Evolutionary conservation across 1,140 invertebrate genomes (phyloP).

Genomic region (Protaetia brevitarsis): DNA sequence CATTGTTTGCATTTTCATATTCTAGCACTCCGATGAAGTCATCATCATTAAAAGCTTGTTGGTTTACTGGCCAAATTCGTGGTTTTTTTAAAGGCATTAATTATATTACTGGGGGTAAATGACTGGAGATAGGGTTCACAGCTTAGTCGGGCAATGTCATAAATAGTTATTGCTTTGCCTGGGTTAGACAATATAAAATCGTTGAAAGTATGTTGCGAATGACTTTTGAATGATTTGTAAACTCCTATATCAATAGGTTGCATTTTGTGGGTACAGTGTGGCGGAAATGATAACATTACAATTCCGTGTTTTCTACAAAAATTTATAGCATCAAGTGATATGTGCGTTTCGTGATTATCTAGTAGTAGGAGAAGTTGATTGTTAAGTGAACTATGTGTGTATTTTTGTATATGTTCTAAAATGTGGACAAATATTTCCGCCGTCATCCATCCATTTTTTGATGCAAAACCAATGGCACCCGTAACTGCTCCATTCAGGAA

Average conservation of each 20-base stretch:
- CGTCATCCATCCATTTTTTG: conserved; percentile 46
- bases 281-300: conserved; percentile 35
- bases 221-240: not conserved
- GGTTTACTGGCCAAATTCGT: too few species aligned
- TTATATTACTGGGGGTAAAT: not conserved
- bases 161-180: not conserved
- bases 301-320: conserved; percentile 36
- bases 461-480: conserved; percentile 45
- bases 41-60: too few species aligned
- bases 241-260: conserved; percentile 42
- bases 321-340: conserved; percentile 36
- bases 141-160: not conserved
- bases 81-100: too few species aligned
- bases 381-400: conserved; percentile 33
- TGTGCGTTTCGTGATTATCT: conserved; percentile 42
- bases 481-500: conserved; percentile 34
- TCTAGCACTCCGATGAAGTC: too few species aligned
- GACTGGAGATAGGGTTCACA: not conserved
- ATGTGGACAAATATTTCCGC: conserved; percentile 43
- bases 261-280: conserved; percentile 37
- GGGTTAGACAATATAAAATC: not conserved
- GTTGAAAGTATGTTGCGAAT: not conserved
- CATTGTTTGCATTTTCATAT: too few species aligned
- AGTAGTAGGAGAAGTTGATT: conserved; percentile 45
- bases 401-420: conserved; percentile 45